These are phyloP conservation scores for Flabesymbios commensalis DNA, from an alignment of 2,888 invertebrate species.

Conservation along the genomic window DNA sequence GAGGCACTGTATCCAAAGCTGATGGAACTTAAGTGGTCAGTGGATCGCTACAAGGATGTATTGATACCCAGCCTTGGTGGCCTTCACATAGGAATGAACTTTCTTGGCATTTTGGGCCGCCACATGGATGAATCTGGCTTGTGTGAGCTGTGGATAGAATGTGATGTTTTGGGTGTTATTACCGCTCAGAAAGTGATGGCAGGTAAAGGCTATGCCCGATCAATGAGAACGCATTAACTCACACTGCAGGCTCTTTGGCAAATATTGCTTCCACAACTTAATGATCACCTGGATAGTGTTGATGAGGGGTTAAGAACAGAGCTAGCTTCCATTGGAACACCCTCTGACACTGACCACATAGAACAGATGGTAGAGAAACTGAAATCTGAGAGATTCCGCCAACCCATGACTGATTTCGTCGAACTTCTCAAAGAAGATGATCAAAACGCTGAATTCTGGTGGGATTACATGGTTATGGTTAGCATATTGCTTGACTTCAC, in stretches of 20 bases:
- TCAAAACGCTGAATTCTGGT: conserved; percentile 8
- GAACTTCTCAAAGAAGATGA: background rate
- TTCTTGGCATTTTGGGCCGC: conserved; percentile 13
- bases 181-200: conserved; percentile 11
- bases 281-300: conserved; percentile 1
- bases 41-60: conserved; percentile 1
- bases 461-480: conserved; percentile 14
- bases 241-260: conserved; percentile 15
- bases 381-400: conserved; percentile 1
- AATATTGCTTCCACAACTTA: conserved; percentile 6
- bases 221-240: conserved; percentile 15
- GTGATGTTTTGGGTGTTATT: conserved; percentile 12
- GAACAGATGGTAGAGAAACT: conserved; percentile 1
- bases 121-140: conserved; percentile 19
- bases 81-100: conserved; percentile 21
- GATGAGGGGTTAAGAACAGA: background rate
- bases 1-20: conserved; percentile 10
- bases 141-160: conserved; percentile 19
- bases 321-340: background rate
- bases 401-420: background rate
- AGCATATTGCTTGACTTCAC: conserved; percentile 11
- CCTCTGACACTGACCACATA: background rate
- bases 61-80: conserved; percentile 14
- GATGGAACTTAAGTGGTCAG: conserved; percentile 13
- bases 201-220: conserved; percentile 17